A percentile compares a stretch with the other conserved stretches of the same genome.
These are phyloP conservation scores for Oreocharis arfaki DNA, from an alignment of 2,113 vertebrate species.

Conservation along the genomic window DNA sequence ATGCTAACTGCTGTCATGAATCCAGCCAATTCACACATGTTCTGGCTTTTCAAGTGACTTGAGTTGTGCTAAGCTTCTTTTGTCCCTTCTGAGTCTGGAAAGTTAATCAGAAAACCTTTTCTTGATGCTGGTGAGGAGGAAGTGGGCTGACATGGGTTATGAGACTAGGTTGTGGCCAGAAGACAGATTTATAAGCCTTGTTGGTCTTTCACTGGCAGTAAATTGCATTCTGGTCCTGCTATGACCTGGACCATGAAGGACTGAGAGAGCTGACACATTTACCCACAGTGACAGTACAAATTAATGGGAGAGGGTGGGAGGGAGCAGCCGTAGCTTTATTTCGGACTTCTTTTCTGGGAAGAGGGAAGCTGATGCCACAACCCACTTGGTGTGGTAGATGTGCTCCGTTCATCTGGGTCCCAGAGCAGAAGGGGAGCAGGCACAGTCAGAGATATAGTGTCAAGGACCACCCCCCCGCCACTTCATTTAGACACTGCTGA, in stretches of 20 bases:
- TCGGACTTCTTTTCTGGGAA: background rate
- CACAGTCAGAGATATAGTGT: background rate
- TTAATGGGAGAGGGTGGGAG: background rate
- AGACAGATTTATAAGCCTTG: background rate
- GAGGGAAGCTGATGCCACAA: background rate
- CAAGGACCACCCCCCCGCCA: accelerated
- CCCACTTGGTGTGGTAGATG: background rate
- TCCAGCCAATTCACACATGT: background rate
- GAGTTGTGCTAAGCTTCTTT: background rate
- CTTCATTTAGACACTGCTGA: background rate
- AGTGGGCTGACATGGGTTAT: background rate
- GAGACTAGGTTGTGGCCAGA: background rate
- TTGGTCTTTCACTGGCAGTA: background rate
- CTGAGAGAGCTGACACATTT: background rate
- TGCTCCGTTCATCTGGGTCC: background rate
- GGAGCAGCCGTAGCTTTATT: background rate
- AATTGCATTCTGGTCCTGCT: background rate
- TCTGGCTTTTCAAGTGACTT: background rate
- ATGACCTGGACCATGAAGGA: background rate
- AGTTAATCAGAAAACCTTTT: background rate
- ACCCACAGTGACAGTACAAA: background rate
- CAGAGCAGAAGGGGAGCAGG: background rate
- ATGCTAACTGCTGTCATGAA: background rate
- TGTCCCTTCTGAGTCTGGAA: background rate
- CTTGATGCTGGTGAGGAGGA: background rate